Evolutionary conservation across 35 echinoderm and acorn worm species (phyloP).

Genomic region (Stichopus chloronotus): DNA sequence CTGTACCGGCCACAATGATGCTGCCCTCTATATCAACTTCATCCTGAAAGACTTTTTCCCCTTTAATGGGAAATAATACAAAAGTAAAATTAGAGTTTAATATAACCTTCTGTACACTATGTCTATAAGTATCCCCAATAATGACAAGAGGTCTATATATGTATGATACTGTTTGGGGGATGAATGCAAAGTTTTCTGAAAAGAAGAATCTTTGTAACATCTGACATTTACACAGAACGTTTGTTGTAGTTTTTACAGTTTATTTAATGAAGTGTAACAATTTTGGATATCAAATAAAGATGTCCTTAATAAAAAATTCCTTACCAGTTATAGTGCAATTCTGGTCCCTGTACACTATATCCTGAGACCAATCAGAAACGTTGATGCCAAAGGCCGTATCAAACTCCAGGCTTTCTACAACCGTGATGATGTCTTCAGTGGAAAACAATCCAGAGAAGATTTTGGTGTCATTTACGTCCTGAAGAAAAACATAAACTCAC

Average conservation of each 20-base stretch:
- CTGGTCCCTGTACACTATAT: slow-evolving; percentile 40
- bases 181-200: too few relatives aligned
- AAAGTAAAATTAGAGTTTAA: not conserved
- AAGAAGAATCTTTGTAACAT: too few relatives aligned
- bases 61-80: slow-evolving; percentile 13
- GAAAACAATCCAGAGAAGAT: slow-evolving; percentile 28
- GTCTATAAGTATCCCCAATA: too few relatives aligned
- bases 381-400: slow-evolving; percentile 33
- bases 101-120: too few relatives aligned
- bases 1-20: slow-evolving; percentile 50
- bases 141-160: too few relatives aligned
- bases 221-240: too few relatives aligned
- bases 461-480: slow-evolving; percentile 40
- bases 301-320: too few relatives aligned
- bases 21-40: slow-evolving; percentile 42
- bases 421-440: not conserved
- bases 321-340: slow-evolving; percentile 41
- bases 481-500: not conserved
- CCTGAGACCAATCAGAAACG: slow-evolving; percentile 18
- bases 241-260: too few relatives aligned
- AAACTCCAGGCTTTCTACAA: not conserved
- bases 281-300: too few relatives aligned
- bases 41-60: slow-evolving; percentile 34
- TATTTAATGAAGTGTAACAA: too few relatives aligned
- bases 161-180: too few relatives aligned